phyloP scores from a whole-genome alignment of 2,888 invertebrate genomes.

The Aphelenchoides bicaudatus region DNA sequence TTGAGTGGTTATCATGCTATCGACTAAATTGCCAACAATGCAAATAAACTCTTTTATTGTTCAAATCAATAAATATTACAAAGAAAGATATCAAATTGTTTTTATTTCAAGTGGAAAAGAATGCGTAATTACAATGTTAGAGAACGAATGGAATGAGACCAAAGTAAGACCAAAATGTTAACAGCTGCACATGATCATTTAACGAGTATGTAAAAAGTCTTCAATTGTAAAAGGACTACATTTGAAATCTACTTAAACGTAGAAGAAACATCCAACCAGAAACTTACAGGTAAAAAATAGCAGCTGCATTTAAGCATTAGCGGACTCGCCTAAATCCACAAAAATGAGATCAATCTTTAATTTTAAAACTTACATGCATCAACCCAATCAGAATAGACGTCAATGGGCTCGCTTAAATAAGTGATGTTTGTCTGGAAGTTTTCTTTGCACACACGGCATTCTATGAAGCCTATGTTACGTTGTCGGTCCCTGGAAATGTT shows the following conservation, averaged over 20 bases:
- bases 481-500: conserved; percentile 77
- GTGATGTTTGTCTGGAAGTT: conserved; percentile 94
- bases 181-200: too few relatives aligned
- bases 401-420: conserved; percentile 88
- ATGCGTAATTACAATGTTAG: not conserved
- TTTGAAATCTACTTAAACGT: too few relatives aligned
- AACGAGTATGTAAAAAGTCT: too few relatives aligned
- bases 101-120: not conserved
- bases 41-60: too few relatives aligned
- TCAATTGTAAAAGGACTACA: too few relatives aligned
- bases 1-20: conserved; percentile 25
- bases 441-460: conserved; percentile 89
- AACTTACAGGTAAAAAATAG: too few relatives aligned
- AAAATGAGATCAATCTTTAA: too few relatives aligned
- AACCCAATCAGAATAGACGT: conserved; percentile 99
- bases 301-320: too few relatives aligned
- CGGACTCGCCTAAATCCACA: too few relatives aligned
- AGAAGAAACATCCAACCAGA: too few relatives aligned
- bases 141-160: not conserved
- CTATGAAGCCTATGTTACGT: conserved; percentile 86
- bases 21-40: too few relatives aligned
- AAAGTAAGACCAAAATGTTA: too few relatives aligned
- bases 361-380: conserved; percentile 97
- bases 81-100: not conserved
- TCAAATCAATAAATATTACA: not conserved